Evolutionary conservation across 2,797 vertebrate genomes (phyloP).

Genomic region (Lerista edwardsae): DNA sequence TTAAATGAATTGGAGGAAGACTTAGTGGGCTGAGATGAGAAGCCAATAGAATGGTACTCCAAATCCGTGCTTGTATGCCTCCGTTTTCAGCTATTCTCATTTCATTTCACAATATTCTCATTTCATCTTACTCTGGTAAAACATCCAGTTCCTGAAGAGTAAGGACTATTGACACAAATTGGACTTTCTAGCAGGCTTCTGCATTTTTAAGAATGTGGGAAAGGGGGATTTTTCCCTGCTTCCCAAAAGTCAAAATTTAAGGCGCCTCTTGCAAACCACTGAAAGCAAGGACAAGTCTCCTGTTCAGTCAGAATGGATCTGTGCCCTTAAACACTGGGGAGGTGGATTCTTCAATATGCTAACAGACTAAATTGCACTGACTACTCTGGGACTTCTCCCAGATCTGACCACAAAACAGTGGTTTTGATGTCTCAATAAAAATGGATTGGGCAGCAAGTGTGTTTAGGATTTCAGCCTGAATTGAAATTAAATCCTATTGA

Average conservation of each 20-base stretch:
- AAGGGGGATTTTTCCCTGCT: not conserved
- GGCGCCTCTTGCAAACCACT: not conserved
- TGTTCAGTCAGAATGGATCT: not conserved
- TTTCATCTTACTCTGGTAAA: not conserved
- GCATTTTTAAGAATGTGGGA: not conserved
- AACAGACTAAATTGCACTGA: not conserved
- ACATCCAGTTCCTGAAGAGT: not conserved
- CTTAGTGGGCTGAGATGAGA: not conserved
- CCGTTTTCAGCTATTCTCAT: not conserved
- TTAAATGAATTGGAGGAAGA: not conserved
- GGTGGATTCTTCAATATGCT: not conserved
- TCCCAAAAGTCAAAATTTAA: not conserved
- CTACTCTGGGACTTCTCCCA: too few species aligned
- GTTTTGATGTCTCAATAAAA: too few species aligned
- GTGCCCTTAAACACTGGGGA: not conserved
- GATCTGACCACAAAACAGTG: not conserved
- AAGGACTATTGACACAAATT: not conserved
- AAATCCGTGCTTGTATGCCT: not conserved
- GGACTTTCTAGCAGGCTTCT: not conserved
- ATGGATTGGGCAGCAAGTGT: too few species aligned
- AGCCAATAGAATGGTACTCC: too few species aligned
- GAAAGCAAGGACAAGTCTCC: not conserved
- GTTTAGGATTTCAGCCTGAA: not conserved
- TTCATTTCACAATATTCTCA: too few species aligned
- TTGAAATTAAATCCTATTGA: not conserved